Conservation (phyloP, 1,140 invertebrate genomes). For the Drosophila prosaltans region DNA sequence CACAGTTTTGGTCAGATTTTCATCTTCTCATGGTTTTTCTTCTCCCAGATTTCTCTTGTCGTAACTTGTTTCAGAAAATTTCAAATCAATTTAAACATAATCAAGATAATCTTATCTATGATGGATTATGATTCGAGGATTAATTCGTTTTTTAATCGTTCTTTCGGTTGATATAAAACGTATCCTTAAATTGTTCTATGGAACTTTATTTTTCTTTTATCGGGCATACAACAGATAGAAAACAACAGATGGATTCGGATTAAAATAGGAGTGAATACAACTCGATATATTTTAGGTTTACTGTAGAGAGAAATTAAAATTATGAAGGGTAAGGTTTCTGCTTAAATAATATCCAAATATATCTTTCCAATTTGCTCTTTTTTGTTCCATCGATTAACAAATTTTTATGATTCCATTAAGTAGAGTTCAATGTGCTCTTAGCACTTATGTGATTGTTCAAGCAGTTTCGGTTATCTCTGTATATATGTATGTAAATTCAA, state of each 20-base stretch:
- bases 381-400: background rate
- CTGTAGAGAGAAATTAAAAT: background rate
- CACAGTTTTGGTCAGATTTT: conserved; percentile 5
- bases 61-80: background rate
- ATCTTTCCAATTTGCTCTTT: background rate
- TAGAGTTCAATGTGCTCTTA: conserved; percentile 8
- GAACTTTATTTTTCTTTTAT: too few relatives aligned
- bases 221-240: too few relatives aligned
- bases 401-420: background rate
- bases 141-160: too few relatives aligned
- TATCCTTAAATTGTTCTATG: too few relatives aligned
- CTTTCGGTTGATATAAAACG: too few relatives aligned
- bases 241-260: too few relatives aligned
- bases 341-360: conserved; percentile 1
- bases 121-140: background rate
- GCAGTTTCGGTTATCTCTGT: background rate
- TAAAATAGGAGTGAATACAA: too few relatives aligned
- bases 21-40: conserved; percentile 3
- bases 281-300: background rate
- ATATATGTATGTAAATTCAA: background rate
- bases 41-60: background rate
- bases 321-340: background rate
- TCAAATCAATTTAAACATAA: background rate
- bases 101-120: background rate
- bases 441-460: background rate